A percentile compares a stretch with the other conserved stretches of the same genome.
phyloP scores from a whole-genome alignment of 35 echinoderm and acorn worm species.

The Anneissia japonica region DNA sequence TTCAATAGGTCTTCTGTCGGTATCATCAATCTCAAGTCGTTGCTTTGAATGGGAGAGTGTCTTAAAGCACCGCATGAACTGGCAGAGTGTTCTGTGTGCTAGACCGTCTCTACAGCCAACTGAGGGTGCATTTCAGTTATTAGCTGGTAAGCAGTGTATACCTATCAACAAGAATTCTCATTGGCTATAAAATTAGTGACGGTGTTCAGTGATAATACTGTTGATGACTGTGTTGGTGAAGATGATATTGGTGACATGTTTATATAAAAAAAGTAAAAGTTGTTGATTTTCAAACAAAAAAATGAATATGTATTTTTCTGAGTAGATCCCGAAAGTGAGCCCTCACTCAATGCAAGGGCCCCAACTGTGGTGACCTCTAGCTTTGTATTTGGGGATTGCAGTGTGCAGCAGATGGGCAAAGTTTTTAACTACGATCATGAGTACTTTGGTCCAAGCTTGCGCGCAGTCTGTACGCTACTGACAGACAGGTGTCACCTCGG shows the following conservation, averaged over 20 bases:
- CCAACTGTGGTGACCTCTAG: neutral
- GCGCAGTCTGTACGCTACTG: slow-evolving; percentile 63
- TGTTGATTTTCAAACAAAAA: too few relatives aligned
- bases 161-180: too few relatives aligned
- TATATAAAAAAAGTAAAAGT: too few relatives aligned
- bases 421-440: slow-evolving; percentile 88
- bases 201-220: neutral
- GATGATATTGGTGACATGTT: slow-evolving; percentile 18
- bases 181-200: too few relatives aligned
- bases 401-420: slow-evolving; percentile 51
- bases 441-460: slow-evolving; percentile 46
- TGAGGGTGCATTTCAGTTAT: neutral
- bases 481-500: slow-evolving; percentile 87
- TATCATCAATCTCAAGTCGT: neutral
- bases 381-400: slow-evolving; percentile 25
- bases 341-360: neutral
- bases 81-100: neutral
- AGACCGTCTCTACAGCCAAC: neutral
- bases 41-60: neutral
- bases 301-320: too few relatives aligned
- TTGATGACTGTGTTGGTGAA: neutral
- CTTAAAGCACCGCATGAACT: neutral
- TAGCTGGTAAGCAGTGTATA: neutral
- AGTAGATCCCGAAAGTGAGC: slow-evolving; percentile 1
- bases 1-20: neutral